These are phyloP conservation scores for Luidia sarsii DNA, from an alignment of 53 echinoderm and acorn worm genomes.

Conservation along the genomic window DNA sequence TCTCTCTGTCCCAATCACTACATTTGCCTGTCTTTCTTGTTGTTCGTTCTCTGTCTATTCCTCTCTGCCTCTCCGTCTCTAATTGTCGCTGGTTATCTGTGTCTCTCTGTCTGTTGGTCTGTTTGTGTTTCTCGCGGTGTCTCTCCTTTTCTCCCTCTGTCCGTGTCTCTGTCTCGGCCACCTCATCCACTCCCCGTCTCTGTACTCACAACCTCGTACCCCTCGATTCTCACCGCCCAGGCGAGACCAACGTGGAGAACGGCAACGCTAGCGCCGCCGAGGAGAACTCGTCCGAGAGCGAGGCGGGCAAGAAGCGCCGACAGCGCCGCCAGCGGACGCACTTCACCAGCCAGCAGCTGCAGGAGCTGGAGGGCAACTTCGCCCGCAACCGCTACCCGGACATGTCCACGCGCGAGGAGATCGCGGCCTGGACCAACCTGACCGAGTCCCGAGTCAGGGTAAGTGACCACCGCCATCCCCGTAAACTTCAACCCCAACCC, in stretches of 20 bases:
- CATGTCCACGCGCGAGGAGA: constrained; percentile 98
- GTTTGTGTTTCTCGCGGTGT: neutral
- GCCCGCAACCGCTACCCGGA: constrained; percentile 92
- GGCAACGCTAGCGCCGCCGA: constrained; percentile 43
- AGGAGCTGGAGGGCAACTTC: constrained; percentile 83
- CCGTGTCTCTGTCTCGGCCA: no score
- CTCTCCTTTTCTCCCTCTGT: neutral
- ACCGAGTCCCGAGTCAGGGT: constrained; percentile 97
- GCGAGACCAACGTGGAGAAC: constrained; percentile 49
- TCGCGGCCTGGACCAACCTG: constrained; percentile 96
- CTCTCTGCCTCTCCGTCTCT: no score
- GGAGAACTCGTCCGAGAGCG: constrained; percentile 85
- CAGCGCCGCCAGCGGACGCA: constrained; percentile 85
- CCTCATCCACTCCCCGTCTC: no score
- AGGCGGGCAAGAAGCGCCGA: constrained; percentile 66
- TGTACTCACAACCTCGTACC: neutral
- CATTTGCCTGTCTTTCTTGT: no score
- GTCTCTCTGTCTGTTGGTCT: no score
- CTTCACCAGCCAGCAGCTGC: constrained; percentile 88
- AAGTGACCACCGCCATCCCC: no score
- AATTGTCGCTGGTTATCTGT: no score
- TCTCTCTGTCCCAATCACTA: no score
- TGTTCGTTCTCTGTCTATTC: no score
- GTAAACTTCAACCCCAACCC: no score
- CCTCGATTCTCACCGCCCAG: neutral